phyloP scores from a whole-genome alignment of 2,797 vertebrate species.

The Bradypodion pumilum region DNA sequence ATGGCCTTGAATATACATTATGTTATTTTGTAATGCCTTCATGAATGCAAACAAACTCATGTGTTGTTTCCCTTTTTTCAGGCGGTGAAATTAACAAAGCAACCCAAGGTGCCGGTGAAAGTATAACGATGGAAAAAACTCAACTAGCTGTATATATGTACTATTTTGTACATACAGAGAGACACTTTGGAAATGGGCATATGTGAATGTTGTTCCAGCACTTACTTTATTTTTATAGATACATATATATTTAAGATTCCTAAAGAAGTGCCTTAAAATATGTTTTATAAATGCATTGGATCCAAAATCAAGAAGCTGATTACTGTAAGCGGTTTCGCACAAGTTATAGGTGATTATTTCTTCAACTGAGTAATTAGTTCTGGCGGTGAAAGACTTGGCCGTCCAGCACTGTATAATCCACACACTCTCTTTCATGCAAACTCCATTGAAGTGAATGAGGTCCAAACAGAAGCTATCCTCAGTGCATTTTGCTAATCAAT shows the following conservation, averaged over 20 bases:
- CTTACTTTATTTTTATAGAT: constrained; percentile 83
- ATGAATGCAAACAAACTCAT: constrained; percentile 29
- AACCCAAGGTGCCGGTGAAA: constrained; percentile 73
- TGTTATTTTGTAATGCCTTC: constrained; percentile 6
- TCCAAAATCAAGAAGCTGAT: constrained; percentile 67
- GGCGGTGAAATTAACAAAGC: constrained; percentile 80
- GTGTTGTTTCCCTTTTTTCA: constrained; percentile 59
- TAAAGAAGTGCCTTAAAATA: constrained; percentile 82
- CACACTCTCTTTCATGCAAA: constrained; percentile 11
- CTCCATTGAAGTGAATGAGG: constrained; percentile 30
- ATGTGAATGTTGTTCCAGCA: constrained; percentile 75
- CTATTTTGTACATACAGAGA: constrained; percentile 69
- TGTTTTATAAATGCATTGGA: constrained; percentile 69
- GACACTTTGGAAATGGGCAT: constrained; percentile 69
- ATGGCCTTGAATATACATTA: constrained; percentile 19
- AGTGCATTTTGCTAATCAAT: not conserved
- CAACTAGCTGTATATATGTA: constrained; percentile 73
- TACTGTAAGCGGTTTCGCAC: constrained; percentile 65
- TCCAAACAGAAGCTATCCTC: not conserved
- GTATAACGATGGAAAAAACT: constrained; percentile 66
- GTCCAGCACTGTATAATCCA: constrained; percentile 26
- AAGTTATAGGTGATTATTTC: constrained; percentile 72
- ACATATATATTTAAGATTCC: constrained; percentile 73
- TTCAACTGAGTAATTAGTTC: constrained; percentile 33
- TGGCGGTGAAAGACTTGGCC: constrained; percentile 23